A percentile compares a stretch with the other conserved stretches of the same genome.
Conservation (phyloP, 2,888 invertebrate genomes). For the Lucinisca nassula region DNA sequence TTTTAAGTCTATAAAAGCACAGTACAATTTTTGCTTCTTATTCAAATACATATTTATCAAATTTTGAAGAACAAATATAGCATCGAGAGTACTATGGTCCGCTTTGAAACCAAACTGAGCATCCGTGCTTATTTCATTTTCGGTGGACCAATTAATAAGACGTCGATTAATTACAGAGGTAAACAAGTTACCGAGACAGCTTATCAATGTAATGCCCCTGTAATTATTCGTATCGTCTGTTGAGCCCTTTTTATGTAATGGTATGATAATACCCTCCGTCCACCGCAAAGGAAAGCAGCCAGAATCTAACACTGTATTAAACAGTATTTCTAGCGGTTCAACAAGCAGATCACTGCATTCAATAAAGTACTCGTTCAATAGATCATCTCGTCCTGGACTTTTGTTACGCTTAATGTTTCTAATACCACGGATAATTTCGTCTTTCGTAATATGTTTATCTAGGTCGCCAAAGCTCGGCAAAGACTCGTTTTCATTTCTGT, state of each 20-base stretch:
- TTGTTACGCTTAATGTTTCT: neutral
- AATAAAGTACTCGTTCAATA: slow-evolving; percentile 15
- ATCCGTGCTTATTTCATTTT: neutral
- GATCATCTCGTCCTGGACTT: neutral
- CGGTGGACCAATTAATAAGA: neutral
- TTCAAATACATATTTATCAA: neutral
- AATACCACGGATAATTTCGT: neutral
- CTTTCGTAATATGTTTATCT: neutral
- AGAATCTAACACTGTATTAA: neutral
- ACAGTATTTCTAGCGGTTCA: neutral
- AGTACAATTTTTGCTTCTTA: neutral
- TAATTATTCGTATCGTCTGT: neutral
- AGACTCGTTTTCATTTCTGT: neutral
- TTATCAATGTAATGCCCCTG: slow-evolving; percentile 7
- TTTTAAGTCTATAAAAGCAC: slow-evolving; percentile 12
- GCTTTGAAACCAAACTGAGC: slow-evolving; percentile 9
- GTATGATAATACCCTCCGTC: slow-evolving; percentile 1
- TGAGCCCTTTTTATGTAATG: neutral
- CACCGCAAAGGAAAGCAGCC: slow-evolving; percentile 8
- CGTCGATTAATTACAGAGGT: slow-evolving; percentile 14
- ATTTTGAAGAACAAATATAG: slow-evolving; percentile 15
- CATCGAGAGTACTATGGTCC: neutral
- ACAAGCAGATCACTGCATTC: neutral
- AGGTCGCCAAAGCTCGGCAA: neutral
- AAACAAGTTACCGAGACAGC: slow-evolving; percentile 14